Conservation (phyloP, 2,888 invertebrate genomes). For the Cosmia pyralina region DNA sequence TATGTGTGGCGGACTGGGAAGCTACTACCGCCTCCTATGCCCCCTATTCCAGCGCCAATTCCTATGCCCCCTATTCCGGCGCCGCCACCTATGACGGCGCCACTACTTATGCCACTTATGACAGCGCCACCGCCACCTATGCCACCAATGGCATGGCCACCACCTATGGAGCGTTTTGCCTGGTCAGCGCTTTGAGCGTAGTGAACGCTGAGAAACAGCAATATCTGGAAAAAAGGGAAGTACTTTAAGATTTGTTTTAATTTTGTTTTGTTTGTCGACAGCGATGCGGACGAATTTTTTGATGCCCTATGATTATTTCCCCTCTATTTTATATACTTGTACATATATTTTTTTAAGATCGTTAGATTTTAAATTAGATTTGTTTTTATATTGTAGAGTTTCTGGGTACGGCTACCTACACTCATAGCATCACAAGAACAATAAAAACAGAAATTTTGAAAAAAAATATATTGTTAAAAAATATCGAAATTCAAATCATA, state of each 20-base stretch:
- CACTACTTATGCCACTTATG: conserved; percentile 14
- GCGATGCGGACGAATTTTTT: too few species aligned
- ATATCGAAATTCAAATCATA: too few species aligned
- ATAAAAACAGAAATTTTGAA: too few species aligned
- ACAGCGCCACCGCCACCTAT: conserved; percentile 9
- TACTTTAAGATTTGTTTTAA: neutral
- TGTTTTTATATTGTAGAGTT: neutral
- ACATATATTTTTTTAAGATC: too few species aligned
- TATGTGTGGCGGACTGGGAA: conserved; percentile 82
- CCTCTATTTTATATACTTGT: too few species aligned
- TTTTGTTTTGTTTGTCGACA: too few species aligned
- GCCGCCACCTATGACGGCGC: conserved; percentile 23
- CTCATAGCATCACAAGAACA: too few species aligned
- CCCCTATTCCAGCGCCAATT: neutral
- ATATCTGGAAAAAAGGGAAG: conserved; percentile 67
- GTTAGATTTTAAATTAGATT: too few species aligned
- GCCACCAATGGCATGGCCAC: conserved; percentile 9
- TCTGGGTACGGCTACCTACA: too few species aligned
- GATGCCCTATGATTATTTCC: too few species aligned
- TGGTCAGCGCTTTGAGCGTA: conserved; percentile 63
- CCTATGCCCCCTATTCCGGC: conserved; percentile 29
- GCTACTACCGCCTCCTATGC: conserved; percentile 7
- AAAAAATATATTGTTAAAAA: too few species aligned
- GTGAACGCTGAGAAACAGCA: conserved; percentile 68
- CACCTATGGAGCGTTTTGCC: conserved; percentile 66